Evolutionary conservation across 2,888 invertebrate species (phyloP).

Genomic region (Globia sparganii): DNA sequence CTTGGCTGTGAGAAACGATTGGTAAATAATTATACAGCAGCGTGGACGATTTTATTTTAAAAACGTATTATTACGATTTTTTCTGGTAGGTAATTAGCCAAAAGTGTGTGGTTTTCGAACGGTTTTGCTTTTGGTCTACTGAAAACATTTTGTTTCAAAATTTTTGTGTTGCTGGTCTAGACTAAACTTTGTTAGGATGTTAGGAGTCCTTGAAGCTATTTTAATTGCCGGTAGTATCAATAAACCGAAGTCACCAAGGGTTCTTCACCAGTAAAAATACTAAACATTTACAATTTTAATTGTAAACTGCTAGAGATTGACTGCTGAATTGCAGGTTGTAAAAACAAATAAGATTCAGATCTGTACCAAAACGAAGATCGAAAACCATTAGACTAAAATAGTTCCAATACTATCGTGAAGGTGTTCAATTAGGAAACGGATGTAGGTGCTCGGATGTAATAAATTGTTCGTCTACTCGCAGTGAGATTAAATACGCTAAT

Average conservation of each 20-base stretch:
- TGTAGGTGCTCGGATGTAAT: constrained; percentile 43
- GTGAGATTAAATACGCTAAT: constrained; percentile 52
- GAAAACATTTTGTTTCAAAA: background rate
- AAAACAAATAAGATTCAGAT: background rate
- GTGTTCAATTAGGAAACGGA: constrained; percentile 45
- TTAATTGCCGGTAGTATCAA: background rate
- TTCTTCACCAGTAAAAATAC: background rate
- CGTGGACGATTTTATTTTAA: constrained; percentile 24
- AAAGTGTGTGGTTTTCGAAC: background rate
- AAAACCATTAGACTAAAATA: background rate
- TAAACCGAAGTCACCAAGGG: background rate
- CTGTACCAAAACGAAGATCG: background rate
- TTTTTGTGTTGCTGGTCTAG: background rate
- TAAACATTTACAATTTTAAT: background rate
- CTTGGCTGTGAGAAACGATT: constrained; percentile 49
- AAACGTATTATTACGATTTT: constrained; percentile 20
- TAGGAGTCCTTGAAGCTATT: background rate
- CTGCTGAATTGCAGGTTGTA: background rate
- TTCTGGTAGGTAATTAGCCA: constrained; percentile 13
- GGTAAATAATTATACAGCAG: constrained; percentile 53
- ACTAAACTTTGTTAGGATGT: background rate
- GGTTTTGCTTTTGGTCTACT: background rate
- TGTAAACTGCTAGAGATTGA: background rate
- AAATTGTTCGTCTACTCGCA: constrained; percentile 36
- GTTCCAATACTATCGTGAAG: background rate